Evolutionary conservation across 35 echinoderm and acorn worm species (phyloP).

Genomic region (Amphiura filiformis): DNA sequence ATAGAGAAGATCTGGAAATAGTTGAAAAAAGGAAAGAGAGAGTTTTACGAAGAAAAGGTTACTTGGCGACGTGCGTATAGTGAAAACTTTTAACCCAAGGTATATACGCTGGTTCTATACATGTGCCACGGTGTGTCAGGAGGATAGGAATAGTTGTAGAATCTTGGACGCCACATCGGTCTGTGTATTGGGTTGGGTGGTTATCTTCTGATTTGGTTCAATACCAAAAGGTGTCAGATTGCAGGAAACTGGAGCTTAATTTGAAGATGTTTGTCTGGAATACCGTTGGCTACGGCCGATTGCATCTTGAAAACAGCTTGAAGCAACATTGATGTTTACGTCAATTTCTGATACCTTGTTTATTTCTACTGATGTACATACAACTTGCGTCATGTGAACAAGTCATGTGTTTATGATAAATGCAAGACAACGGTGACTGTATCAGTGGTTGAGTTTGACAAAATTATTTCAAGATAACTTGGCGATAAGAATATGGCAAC

Average conservation of each 20-base stretch:
- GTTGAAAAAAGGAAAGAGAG: not conserved
- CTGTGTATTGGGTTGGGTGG: not conserved
- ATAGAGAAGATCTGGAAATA: slow-evolving; percentile 8
- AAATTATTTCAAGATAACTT: too few species aligned
- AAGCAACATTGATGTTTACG: not conserved
- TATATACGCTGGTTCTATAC: not conserved
- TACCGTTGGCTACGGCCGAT: not conserved
- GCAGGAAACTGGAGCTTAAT: not conserved
- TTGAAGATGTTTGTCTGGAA: not conserved
- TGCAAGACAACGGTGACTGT: too few species aligned
- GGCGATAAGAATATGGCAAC: not conserved
- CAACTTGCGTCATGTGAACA: too few species aligned
- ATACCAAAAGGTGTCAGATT: not conserved
- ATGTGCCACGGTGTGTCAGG: slow-evolving; percentile 4
- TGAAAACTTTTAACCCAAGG: not conserved
- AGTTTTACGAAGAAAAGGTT: not conserved
- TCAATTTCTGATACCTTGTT: not conserved
- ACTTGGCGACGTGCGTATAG: not conserved
- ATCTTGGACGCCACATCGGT: not conserved
- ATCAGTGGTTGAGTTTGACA: not conserved
- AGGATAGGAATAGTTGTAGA: not conserved
- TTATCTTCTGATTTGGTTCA: not conserved
- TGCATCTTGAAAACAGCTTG: not conserved
- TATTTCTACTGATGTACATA: not conserved
- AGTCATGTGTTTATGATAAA: too few species aligned